These are phyloP conservation scores for Hydropsyche betteni DNA, from an alignment of 2,888 invertebrate species.

Conservation along the genomic window DNA sequence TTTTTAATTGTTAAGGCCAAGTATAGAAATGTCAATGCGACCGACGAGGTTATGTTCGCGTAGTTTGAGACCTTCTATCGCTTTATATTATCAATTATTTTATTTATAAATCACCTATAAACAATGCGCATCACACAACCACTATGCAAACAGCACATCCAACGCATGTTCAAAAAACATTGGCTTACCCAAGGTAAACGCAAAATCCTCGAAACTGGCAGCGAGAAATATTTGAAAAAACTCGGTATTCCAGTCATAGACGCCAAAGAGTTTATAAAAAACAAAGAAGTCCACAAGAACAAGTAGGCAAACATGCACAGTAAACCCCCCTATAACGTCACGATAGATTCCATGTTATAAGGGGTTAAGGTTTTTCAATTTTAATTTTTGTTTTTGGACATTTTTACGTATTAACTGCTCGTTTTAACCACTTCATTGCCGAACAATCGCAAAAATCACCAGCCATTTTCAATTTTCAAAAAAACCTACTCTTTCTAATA, in stretches of 20 bases:
- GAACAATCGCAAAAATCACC: no score
- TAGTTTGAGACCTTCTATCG: no score
- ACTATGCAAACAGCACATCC: constrained; percentile 75
- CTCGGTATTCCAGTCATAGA: constrained; percentile 71
- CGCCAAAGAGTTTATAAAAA: constrained; percentile 68
- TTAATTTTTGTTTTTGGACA: no score
- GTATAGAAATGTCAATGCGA: constrained; percentile 3
- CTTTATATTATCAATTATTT: no score
- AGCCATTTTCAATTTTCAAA: no score
- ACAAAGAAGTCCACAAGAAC: constrained; percentile 55
- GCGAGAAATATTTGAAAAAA: constrained; percentile 65
- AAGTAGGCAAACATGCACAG: no score
- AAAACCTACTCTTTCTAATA: no score
- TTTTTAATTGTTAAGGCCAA: background rate
- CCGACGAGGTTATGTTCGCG: constrained; percentile 7
- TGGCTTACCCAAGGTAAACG: constrained; percentile 77
- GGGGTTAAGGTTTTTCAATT: no score
- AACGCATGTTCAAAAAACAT: constrained; percentile 75
- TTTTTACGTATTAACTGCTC: no score
- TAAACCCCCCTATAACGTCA: no score
- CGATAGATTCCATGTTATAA: no score
- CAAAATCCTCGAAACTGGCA: constrained; percentile 65
- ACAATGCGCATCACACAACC: constrained; percentile 74
- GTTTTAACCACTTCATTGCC: no score
- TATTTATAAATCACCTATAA: constrained; percentile 35